Evolutionary conservation across 2,888 invertebrate species (phyloP).

Genomic region (Campaea margaritaria): DNA sequence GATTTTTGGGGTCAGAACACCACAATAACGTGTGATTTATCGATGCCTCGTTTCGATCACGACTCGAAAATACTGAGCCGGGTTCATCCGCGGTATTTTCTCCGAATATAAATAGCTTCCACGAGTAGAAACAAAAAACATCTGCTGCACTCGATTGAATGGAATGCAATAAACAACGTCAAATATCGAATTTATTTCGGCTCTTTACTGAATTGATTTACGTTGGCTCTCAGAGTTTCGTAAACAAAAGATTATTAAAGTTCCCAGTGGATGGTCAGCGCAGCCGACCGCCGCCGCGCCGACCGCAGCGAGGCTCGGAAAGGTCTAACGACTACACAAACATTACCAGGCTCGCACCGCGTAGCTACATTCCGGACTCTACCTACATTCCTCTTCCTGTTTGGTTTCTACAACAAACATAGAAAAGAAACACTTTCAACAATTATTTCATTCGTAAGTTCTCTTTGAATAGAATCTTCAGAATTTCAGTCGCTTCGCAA

Average conservation of each 20-base stretch:
- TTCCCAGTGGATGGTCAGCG: constrained; percentile 33
- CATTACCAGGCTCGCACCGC: constrained; percentile 61
- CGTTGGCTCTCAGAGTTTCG: constrained; percentile 31
- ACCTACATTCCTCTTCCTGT: constrained; percentile 69
- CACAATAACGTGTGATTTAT: constrained; percentile 32
- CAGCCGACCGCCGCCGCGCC: constrained; percentile 41
- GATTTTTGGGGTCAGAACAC: constrained; percentile 48
- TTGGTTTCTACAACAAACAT: constrained; percentile 64
- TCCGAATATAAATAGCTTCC: constrained; percentile 36
- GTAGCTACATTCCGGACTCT: constrained; percentile 69
- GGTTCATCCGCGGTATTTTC: constrained; percentile 34
- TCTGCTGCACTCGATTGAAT: constrained; percentile 41
- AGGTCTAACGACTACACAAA: constrained; percentile 76
- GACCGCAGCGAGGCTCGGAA: constrained; percentile 66
- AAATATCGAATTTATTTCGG: constrained; percentile 38
- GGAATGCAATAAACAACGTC: constrained; percentile 45
- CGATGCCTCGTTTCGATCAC: constrained; percentile 33
- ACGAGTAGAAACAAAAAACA: constrained; percentile 36
- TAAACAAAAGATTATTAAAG: constrained; percentile 38
- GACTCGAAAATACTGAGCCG: constrained; percentile 28
- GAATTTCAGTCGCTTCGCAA: constrained; percentile 5
- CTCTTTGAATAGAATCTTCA: constrained; percentile 16
- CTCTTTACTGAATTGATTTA: constrained; percentile 33
- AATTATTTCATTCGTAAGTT: constrained; percentile 29
- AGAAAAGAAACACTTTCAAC: constrained; percentile 46